These are phyloP conservation scores for Sarcophaga rosellei DNA, from an alignment of 2,888 invertebrate species.

Conservation along the genomic window DNA sequence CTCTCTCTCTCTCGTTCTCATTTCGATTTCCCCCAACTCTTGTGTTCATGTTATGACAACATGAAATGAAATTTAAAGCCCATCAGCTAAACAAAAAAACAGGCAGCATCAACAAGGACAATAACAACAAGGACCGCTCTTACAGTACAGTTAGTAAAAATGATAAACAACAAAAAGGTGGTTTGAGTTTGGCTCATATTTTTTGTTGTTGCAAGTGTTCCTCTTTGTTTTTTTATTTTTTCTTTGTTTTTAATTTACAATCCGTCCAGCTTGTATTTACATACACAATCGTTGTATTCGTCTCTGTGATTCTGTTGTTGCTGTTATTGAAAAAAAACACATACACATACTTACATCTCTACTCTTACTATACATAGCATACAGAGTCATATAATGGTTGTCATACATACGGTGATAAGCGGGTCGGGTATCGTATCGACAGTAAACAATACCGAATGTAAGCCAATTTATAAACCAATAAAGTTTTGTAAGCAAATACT, in stretches of 20 bases:
- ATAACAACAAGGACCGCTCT: conserved; percentile 19
- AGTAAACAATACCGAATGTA: conserved; percentile 61
- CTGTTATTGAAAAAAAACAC: neutral
- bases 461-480: conserved; percentile 66
- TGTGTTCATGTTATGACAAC: conserved; percentile 35
- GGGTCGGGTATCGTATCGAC: conserved; percentile 19
- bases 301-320: conserved; percentile 11
- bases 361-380: neutral
- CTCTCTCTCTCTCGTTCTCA: too few species aligned
- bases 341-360: too few species aligned
- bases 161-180: conserved; percentile 60
- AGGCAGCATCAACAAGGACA: conserved; percentile 39
- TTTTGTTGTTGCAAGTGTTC: too few species aligned
- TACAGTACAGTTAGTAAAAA: conserved; percentile 40
- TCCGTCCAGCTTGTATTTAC: conserved; percentile 37
- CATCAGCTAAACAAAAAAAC: conserved; percentile 49
- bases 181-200: conserved; percentile 23
- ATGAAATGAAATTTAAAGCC: conserved; percentile 65
- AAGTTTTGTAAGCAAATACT: conserved; percentile 61
- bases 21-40: too few species aligned
- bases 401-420: conserved; percentile 5
- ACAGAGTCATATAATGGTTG: neutral
- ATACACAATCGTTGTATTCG: conserved; percentile 10
- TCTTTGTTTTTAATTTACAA: conserved; percentile 31
- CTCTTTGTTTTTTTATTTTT: neutral